A percentile compares a stretch with the other conserved stretches of the same genome.
These are phyloP conservation scores for Ptiloglossa arizonensis DNA, from an alignment of 1,140 invertebrate species.

Conservation along the genomic window DNA sequence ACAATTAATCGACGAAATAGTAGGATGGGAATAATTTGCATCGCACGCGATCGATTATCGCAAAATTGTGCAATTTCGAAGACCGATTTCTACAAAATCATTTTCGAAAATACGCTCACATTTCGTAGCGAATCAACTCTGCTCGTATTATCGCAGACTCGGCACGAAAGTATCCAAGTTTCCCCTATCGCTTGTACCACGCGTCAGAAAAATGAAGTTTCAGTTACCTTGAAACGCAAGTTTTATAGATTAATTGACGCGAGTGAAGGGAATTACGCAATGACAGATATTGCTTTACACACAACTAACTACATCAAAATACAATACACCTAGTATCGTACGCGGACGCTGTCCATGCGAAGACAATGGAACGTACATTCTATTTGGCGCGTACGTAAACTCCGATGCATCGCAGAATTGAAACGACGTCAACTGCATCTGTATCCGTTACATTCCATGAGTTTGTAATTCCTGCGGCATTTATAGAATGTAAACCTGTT, in stretches of 20 bases:
- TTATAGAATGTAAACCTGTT: slow-evolving; percentile 48
- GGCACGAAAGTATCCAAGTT: too few species aligned
- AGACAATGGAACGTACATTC: slow-evolving; percentile 21
- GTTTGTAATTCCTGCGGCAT: slow-evolving; percentile 40
- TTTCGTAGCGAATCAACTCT: too few species aligned
- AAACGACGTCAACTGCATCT: slow-evolving; percentile 23
- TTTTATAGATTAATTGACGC: background rate
- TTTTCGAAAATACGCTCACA: too few species aligned
- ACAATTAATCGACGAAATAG: too few species aligned
- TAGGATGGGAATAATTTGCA: too few species aligned
- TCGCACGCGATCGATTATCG: too few species aligned
- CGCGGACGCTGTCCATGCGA: background rate
- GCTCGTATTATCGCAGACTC: too few species aligned
- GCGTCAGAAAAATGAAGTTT: background rate
- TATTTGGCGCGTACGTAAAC: background rate
- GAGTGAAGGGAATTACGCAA: slow-evolving; percentile 25
- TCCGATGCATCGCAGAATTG: background rate
- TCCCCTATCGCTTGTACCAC: too few species aligned
- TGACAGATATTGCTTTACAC: background rate
- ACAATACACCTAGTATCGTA: background rate
- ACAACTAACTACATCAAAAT: too few species aligned
- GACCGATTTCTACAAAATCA: too few species aligned
- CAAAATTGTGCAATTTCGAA: too few species aligned
- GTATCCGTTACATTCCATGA: slow-evolving; percentile 39
- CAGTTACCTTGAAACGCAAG: background rate